These are phyloP conservation scores for Gallinago nigripennis DNA, from an alignment of 2,797 vertebrate genomes.

Conservation along the genomic window DNA sequence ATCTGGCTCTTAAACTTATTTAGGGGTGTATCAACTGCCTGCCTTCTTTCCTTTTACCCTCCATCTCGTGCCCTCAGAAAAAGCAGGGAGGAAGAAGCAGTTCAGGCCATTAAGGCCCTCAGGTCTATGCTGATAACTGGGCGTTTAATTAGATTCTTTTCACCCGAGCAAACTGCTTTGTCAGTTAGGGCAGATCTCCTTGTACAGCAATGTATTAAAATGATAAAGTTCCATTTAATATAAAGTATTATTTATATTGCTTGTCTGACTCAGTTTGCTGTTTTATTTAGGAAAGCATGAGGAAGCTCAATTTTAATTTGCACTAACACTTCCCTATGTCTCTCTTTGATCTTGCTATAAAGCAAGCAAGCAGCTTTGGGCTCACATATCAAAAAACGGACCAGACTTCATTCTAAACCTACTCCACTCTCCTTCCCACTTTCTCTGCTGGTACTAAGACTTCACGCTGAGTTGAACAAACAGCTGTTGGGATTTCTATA, in stretches of 20 bases:
- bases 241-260: conserved; percentile 67
- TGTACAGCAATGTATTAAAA: conserved; percentile 56
- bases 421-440: neutral
- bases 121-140: conserved; percentile 53
- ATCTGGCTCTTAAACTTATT: neutral
- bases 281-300: conserved; percentile 72
- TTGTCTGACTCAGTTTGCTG: conserved; percentile 65
- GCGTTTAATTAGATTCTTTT: conserved; percentile 68
- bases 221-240: conserved; percentile 63
- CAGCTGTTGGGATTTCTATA: conserved; percentile 36
- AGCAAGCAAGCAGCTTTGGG: conserved; percentile 17
- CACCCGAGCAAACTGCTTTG: conserved; percentile 53
- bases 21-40: neutral
- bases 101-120: neutral
- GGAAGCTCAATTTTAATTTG: conserved; percentile 68
- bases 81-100: neutral
- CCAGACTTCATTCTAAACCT: conserved; percentile 28
- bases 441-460: conserved; percentile 29
- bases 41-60: neutral
- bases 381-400: conserved; percentile 3
- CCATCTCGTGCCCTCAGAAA: neutral
- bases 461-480: conserved; percentile 50
- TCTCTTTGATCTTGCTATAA: conserved; percentile 22
- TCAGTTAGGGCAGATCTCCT: conserved; percentile 56
- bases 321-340: conserved; percentile 30